Evolutionary conservation across 1,140 invertebrate genomes (phyloP).

Genomic region (Catajapyx aquilonaris): DNA sequence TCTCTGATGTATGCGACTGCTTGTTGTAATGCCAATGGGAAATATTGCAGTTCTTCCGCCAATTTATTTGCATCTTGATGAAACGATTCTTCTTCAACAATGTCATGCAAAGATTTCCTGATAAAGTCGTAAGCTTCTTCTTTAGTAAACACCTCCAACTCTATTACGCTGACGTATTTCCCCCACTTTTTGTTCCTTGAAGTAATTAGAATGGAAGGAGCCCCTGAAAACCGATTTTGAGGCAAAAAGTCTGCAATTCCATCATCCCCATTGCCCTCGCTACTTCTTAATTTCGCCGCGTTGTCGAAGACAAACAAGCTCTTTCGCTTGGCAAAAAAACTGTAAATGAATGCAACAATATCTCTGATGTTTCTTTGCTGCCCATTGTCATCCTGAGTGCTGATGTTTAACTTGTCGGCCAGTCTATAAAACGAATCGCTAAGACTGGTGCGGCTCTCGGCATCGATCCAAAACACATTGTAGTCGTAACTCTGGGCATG

Average conservation of each 20-base stretch:
- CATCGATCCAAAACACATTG: constrained; percentile 13
- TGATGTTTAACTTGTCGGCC: constrained; percentile 9
- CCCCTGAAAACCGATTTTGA: too few relatives aligned
- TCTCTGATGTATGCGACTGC: constrained; percentile 7
- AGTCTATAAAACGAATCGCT: constrained; percentile 10
- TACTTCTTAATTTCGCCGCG: constrained; percentile 9
- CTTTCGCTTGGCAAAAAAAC: constrained; percentile 8
- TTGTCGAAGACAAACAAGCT: constrained; percentile 15
- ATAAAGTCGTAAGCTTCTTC: constrained; percentile 10
- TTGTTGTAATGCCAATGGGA: constrained; percentile 10
- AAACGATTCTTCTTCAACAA: too few relatives aligned
- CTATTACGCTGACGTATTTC: constrained; percentile 5
- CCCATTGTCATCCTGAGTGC: constrained; percentile 7
- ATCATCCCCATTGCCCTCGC: constrained; percentile 5
- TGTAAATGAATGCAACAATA: constrained; percentile 11
- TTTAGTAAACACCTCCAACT: constrained; percentile 7
- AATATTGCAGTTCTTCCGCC: constrained; percentile 7
- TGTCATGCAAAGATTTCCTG: constrained; percentile 9
- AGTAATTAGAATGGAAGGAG: constrained; percentile 11
- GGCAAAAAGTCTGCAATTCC: constrained; percentile 10
- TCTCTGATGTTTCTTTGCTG: constrained; percentile 6
- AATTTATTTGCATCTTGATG: constrained; percentile 8
- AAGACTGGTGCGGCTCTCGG: constrained; percentile 10
- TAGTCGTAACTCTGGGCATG: constrained; percentile 10
- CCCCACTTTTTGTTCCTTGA: constrained; percentile 10